phyloP scores from a whole-genome alignment of 2,797 vertebrate genomes.

The Anolis apletophallus region DNA sequence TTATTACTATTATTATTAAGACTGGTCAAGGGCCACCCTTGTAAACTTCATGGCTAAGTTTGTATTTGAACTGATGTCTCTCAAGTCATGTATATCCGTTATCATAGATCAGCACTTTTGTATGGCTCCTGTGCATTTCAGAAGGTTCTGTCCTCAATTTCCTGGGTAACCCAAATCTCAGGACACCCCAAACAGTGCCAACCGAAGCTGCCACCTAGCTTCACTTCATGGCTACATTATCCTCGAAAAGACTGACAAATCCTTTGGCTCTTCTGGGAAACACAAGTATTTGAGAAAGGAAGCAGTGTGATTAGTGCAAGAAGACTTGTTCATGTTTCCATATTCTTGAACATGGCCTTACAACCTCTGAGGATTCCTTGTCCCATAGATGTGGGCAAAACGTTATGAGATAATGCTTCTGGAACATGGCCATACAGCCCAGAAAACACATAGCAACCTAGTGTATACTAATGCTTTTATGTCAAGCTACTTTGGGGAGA shows the following conservation, averaged over 20 bases:
- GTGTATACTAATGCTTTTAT: too few relatives aligned
- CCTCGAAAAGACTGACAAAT: not conserved
- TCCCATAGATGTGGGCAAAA: too few relatives aligned
- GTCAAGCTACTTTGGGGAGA: too few relatives aligned
- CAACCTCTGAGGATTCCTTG: not conserved
- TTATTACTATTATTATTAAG: too few relatives aligned
- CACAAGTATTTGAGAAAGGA: too few relatives aligned
- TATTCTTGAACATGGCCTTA: not conserved
- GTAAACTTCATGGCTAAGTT: not conserved
- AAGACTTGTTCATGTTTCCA: not conserved
- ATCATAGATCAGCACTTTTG: not conserved
- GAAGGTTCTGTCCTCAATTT: not conserved
- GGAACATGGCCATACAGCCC: too few relatives aligned
- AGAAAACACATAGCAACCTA: too few relatives aligned
- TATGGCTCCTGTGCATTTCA: not conserved
- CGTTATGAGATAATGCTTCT: too few relatives aligned
- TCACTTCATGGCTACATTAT: not conserved
- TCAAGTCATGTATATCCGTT: too few relatives aligned
- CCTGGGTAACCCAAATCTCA: not conserved
- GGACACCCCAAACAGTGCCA: not conserved
- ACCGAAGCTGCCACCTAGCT: not conserved
- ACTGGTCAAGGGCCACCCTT: too few relatives aligned
- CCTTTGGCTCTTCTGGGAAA: not conserved
- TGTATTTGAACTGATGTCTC: not conserved
- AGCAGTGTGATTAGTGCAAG: not conserved